Percentiles rank a stretch among this genome's conserved stretches.
Evolutionary conservation across 2,113 vertebrate genomes (phyloP).

Genomic region (Vidua chalybeata): DNA sequence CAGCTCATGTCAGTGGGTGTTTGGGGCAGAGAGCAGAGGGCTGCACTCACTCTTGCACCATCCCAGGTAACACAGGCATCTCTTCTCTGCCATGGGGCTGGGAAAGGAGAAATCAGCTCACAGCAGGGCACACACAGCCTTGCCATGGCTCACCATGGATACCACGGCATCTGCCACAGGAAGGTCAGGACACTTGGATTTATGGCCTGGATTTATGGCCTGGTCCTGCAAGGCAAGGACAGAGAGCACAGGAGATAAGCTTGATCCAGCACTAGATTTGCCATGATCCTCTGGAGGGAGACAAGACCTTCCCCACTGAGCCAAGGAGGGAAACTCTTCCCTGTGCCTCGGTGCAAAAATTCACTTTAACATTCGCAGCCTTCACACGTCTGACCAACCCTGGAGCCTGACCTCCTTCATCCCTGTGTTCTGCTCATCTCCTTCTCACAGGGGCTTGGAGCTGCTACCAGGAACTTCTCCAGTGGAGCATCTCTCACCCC

Average conservation of each 20-base stretch:
- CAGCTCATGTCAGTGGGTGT: neutral
- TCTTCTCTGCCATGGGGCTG: neutral
- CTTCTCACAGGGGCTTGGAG: neutral
- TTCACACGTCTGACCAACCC: rapidly evolving
- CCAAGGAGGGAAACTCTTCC: neutral
- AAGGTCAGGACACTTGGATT: neutral
- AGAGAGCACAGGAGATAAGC: neutral
- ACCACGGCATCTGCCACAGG: neutral
- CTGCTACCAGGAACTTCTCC: neutral
- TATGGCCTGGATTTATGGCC: rapidly evolving
- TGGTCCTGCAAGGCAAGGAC: neutral
- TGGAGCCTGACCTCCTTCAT: neutral
- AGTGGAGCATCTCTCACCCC: rapidly evolving
- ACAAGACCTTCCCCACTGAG: neutral
- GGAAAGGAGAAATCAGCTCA: neutral
- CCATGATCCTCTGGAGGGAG: neutral
- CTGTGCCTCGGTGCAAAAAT: neutral
- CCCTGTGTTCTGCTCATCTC: neutral
- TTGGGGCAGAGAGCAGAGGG: neutral
- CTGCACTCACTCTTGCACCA: rapidly evolving
- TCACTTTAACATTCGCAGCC: neutral
- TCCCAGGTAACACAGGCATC: neutral
- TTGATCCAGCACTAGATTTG: neutral
- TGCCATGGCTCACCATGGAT: rapidly evolving
- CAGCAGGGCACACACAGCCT: neutral